Percentiles rank a stretch among this genome's conserved stretches.
phyloP scores from a whole-genome alignment of 2,797 vertebrate species.

The Malacoctenus gilli region DNA sequence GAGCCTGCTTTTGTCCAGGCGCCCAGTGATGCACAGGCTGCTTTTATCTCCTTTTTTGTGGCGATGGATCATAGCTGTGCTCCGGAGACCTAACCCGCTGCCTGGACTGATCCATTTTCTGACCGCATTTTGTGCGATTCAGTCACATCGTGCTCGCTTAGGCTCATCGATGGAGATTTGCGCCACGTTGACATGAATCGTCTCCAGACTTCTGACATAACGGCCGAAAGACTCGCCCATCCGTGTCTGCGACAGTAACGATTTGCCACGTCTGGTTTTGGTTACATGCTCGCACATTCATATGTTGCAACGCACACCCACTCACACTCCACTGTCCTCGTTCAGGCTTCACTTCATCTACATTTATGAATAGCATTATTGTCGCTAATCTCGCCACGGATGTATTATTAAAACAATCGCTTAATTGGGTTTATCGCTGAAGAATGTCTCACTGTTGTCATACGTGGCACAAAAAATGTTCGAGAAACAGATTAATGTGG shows the following conservation, averaged over 20 bases:
- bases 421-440: background rate
- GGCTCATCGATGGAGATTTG: slow-evolving; percentile 48
- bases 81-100: slow-evolving; percentile 24
- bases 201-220: slow-evolving; percentile 41
- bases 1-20: slow-evolving; percentile 22
- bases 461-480: background rate
- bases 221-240: slow-evolving; percentile 30
- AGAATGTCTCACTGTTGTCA: background rate
- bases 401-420: background rate
- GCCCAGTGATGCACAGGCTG: slow-evolving; percentile 12
- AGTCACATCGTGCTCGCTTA: slow-evolving; percentile 54
- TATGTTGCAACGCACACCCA: background rate
- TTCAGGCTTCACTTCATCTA: background rate
- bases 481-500: background rate
- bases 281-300: slow-evolving; percentile 10
- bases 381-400: background rate
- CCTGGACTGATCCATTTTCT: slow-evolving; percentile 57
- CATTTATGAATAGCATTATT: background rate
- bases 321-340: slow-evolving; percentile 14
- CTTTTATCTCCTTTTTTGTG: slow-evolving; percentile 41
- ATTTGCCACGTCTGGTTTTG: slow-evolving; percentile 10
- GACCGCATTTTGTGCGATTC: slow-evolving; percentile 47
- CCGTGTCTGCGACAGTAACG: slow-evolving; percentile 28
- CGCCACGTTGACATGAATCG: slow-evolving; percentile 47
- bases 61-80: slow-evolving; percentile 45